Evolutionary conservation across 2,797 vertebrate species (phyloP).

Genomic region (Paramormyrops hopkinsi): DNA sequence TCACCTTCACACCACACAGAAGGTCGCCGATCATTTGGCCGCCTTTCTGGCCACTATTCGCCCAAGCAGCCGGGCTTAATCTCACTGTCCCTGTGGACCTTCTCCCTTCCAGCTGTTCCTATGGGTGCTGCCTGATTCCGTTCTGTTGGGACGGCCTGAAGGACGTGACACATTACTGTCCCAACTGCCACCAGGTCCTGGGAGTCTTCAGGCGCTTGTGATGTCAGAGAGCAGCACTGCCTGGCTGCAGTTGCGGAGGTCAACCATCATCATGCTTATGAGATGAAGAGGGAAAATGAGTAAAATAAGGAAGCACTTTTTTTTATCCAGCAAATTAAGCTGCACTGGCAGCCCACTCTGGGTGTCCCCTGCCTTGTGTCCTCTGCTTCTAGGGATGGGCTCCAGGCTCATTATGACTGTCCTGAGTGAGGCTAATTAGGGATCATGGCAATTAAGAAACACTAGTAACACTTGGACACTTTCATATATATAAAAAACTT

Average conservation of each 20-base stretch:
- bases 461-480: neutral
- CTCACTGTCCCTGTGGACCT: neutral
- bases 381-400: neutral
- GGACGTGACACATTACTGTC: conserved; percentile 72
- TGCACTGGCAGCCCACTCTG: neutral
- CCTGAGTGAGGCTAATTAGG: neutral
- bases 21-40: neutral
- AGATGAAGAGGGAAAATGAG: neutral
- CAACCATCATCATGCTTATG: neutral
- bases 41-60: neutral
- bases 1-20: neutral
- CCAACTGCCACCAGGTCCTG: conserved; percentile 58
- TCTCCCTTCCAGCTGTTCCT: conserved; percentile 52
- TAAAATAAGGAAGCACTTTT: neutral
- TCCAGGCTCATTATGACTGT: neutral
- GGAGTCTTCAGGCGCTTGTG: conserved; percentile 70
- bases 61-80: neutral
- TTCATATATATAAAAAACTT: neutral
- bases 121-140: conserved; percentile 75
- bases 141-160: conserved; percentile 71
- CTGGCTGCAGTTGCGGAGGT: neutral
- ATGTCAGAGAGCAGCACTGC: neutral
- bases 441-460: neutral
- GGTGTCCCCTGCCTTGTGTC: neutral
- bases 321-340: neutral